Conservation (phyloP, 92 coral and sea anemone genomes). For the Epizoanthus stellaris region DNA sequence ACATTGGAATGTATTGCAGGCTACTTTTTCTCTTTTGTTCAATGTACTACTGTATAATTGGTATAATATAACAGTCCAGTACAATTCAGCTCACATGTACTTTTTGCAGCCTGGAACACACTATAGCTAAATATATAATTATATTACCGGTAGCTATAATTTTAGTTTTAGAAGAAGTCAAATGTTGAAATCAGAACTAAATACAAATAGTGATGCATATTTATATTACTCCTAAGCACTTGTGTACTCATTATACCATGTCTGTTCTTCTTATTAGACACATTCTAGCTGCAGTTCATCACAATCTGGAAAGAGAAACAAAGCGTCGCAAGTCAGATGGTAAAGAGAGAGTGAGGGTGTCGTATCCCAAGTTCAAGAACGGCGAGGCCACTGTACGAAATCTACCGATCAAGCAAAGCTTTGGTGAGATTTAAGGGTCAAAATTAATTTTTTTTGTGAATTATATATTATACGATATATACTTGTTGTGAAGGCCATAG, state of each 20-base stretch:
- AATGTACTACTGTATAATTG: background rate
- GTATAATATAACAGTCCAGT: background rate
- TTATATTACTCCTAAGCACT: constrained; percentile 5
- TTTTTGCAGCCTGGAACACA: background rate
- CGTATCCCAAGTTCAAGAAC: constrained; percentile 49
- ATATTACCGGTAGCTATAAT: background rate
- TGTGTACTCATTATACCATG: constrained; percentile 32
- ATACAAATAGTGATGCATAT: background rate
- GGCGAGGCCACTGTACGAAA: constrained; percentile 61
- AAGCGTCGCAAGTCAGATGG: constrained; percentile 33
- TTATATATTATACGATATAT: background rate
- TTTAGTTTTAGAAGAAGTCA: background rate
- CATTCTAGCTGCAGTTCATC: constrained; percentile 43
- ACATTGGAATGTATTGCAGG: constrained; percentile 58
- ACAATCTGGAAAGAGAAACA: constrained; percentile 25
- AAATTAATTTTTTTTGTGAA: background rate
- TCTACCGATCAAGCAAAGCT: constrained; percentile 1
- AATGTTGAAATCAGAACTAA: background rate
- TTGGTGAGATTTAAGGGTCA: constrained; percentile 15
- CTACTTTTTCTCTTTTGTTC: background rate
- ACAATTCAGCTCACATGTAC: background rate
- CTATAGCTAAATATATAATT: background rate
- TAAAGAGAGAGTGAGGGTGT: constrained; percentile 10
- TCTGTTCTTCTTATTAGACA: constrained; percentile 30
- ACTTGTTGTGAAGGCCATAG: background rate